Evolutionary conservation across 92 coral and sea anemone genomes (phyloP), one percentile per base, ranked within the genome.

Genomic region (Siderastrea radians): DNA sequence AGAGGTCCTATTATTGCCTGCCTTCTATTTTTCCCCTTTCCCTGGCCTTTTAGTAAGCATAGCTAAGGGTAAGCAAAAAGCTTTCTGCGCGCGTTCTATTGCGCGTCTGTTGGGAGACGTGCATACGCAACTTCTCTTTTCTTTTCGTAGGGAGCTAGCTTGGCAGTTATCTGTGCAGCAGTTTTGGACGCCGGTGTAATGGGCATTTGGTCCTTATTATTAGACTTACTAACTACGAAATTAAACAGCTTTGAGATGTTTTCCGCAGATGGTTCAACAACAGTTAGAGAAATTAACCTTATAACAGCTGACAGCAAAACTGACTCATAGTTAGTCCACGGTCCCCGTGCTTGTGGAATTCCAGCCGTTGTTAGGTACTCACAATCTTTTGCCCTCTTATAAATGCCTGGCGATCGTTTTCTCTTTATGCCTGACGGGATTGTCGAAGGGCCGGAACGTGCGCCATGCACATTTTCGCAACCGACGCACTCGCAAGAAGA

Each of bases 111-210:
- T n/a, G 62, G 62, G 4, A 79, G 83, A 65, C 80, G 87, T 26
- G 75, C 90, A 50, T 52, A 75, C 62, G 46, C 72, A 50, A 86
- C 90, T 0, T 65, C 90, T 77, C 78, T 73, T 63, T 86, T 86
- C 48, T 59, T 55, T 58, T 62, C 89, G 13, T 44, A 50, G 70
- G 75, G 89, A 46, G 81, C 63, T 15, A 84, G 16, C 71, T 84
- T 84, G 67, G 89, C 89, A 10, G 82, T 14, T 58, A 84, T 72
- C 64, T 76, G 83, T 7, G 64, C 5, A 50, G 70, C 68, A 8
- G 90, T 77, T 61, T 77, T 77, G 3, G 50, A 45, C n/a, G 44
- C 1, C 70, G 53, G 53, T n/a, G 16, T 52, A n/a, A 75, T 16
- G 65, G 80, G 65, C 80, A 72, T 15, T 73, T 57, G 60, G 14